Evolutionary conservation across 2,888 invertebrate genomes (phyloP), one percentile per base, ranked within the genome.

Genomic region (Agrypnus murinus): DNA sequence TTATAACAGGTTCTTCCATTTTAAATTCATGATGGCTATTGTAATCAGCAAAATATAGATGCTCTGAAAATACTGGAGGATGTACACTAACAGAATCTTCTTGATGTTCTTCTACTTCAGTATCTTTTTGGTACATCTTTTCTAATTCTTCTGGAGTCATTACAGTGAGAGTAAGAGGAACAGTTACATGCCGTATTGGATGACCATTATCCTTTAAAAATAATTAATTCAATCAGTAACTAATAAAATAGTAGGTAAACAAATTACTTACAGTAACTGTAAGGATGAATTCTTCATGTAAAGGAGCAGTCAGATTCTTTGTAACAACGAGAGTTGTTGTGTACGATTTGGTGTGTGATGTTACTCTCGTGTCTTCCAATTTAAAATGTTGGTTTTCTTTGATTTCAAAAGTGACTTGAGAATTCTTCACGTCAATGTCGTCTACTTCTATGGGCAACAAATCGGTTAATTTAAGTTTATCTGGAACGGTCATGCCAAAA

Each of bases 361-460:
- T 36, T 2, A 8, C 25, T 12, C 9, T 9, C 12, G 2, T 25
- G 1, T 12, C 7, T 0, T 38, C 38, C 12, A 60, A 9, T 19
- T 43, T 14, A 12, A 71, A 59, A 43, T 45, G 32, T 7, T 60
- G 46, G 31, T 72, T 72, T 62, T 57, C 43, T 7, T 50, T 50
- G 15, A 67, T 32, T 38, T 9, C 2, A 25, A 62, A 67, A 19
- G 10, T 12, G 3, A 67, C 9, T 34, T 17, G 0, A 0, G n/a
- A 10, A 14, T 71, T 67, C 9, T 48, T 67, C 7, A 67, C 34
- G n/a, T 71, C 71, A 19, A 38, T 17, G 31, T 71, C 71, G 1
- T 17, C 31, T 9, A 45, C 67, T 10, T 12, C 10, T 34, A 71
- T 57, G 0, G 48, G 59, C 15, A 64, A 8, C 4, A 64, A 8